These are phyloP conservation scores for Mastomys natalensis DNA, from an alignment of 2,113 vertebrate species.

Conservation along the genomic window DNA sequence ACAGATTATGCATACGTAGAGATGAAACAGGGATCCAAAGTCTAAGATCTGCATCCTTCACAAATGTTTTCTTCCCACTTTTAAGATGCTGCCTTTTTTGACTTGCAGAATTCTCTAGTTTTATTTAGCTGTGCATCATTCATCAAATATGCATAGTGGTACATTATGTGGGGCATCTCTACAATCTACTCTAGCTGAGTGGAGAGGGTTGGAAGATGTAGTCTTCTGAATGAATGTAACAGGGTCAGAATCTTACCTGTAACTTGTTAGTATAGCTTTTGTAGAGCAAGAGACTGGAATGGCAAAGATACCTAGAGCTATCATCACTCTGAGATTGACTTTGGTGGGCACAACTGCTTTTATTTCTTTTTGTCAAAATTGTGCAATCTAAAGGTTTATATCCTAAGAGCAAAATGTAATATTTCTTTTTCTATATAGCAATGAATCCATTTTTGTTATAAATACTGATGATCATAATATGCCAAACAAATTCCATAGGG, in stretches of 20 bases:
- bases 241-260: background rate
- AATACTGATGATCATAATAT: background rate
- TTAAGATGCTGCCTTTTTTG: background rate
- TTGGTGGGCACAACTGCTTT: background rate
- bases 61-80: conserved; percentile 10
- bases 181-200: background rate
- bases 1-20: background rate
- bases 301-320: background rate
- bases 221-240: background rate
- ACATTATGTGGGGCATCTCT: too few relatives aligned
- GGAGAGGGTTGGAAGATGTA: background rate
- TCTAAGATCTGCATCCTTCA: background rate
- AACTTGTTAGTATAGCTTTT: background rate
- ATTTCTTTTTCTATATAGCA: background rate
- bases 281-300: background rate
- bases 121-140: background rate
- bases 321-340: background rate
- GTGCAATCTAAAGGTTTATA: conserved; percentile 23
- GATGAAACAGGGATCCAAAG: background rate
- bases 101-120: background rate
- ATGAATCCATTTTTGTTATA: conserved; percentile 10
- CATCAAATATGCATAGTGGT: background rate
- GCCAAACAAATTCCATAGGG: background rate
- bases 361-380: background rate
- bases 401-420: background rate